A percentile compares a stretch with the other conserved stretches of the same genome.
Conservation (phyloP, 1,140 invertebrate species). For the Macrostomum lignano region DNA sequence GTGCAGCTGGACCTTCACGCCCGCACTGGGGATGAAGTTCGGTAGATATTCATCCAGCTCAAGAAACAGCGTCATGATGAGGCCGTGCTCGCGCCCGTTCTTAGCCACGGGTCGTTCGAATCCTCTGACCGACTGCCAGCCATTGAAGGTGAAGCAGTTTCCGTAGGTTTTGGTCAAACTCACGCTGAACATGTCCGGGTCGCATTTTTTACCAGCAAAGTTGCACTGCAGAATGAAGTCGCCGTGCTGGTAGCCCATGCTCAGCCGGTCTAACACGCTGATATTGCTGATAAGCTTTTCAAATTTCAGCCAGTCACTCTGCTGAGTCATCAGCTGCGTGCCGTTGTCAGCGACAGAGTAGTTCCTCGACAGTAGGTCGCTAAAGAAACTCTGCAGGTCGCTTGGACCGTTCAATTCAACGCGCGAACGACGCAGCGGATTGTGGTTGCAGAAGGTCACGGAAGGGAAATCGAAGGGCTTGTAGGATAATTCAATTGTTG, state of each 20-base stretch:
- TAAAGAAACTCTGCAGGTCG: background rate
- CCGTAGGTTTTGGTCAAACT: constrained; percentile 8
- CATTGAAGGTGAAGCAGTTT: constrained; percentile 10
- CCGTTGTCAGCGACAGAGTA: background rate
- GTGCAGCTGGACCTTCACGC: constrained; percentile 21
- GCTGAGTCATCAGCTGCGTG: too few relatives aligned
- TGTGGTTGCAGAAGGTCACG: constrained; percentile 25
- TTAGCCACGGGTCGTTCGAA: constrained; percentile 10
- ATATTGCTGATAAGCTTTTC: too few relatives aligned
- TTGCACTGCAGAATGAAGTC: constrained; percentile 2
- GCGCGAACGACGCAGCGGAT: constrained; percentile 12
- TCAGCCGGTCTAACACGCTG: background rate
- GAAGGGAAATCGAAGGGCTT: constrained; percentile 18
- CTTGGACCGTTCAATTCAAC: constrained; percentile 4
- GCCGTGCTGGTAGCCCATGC: background rate
- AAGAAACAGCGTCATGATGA: constrained; percentile 18
- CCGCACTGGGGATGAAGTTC: constrained; percentile 15
- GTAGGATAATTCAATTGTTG: background rate
- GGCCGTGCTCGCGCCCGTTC: constrained; percentile 10
- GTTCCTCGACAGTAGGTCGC: background rate
- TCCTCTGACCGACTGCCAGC: constrained; percentile 8
- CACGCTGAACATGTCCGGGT: constrained; percentile 10
- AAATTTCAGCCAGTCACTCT: too few relatives aligned
- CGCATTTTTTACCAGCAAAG: constrained; percentile 1
- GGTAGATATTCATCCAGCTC: constrained; percentile 18